Percentiles rank a stretch among this genome's conserved stretches.
These are phyloP conservation scores for Mesodorylaimus sp. DNA, from an alignment of 2,888 invertebrate species.

Conservation along the genomic window DNA sequence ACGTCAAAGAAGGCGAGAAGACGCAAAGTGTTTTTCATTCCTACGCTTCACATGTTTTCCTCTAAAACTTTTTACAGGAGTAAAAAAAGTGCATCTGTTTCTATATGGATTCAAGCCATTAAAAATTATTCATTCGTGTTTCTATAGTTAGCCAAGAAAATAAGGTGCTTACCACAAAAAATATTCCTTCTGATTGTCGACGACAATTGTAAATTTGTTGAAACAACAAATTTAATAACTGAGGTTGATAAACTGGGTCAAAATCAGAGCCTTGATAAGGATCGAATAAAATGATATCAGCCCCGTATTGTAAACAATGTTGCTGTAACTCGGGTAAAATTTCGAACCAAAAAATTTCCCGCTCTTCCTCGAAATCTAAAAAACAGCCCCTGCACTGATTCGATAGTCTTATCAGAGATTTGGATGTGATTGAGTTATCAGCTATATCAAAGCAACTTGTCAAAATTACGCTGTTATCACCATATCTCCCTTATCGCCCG, in stretches of 20 bases:
- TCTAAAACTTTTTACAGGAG: too few species aligned
- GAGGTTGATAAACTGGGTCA: constrained; percentile 5
- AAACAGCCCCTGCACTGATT: too few species aligned
- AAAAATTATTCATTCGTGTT: too few species aligned
- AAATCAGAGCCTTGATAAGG: constrained; percentile 26
- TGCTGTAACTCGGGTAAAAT: constrained; percentile 28
- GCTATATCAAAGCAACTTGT: too few species aligned
- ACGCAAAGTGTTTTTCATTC: not conserved
- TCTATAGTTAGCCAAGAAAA: too few species aligned
- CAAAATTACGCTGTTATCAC: too few species aligned
- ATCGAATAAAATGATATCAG: constrained; percentile 29
- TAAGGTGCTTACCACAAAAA: constrained; percentile 17
- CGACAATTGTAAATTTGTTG: constrained; percentile 14
- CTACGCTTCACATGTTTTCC: too few species aligned
- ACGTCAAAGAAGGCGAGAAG: not conserved
- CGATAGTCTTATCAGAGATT: too few species aligned
- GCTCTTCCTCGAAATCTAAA: constrained; percentile 24
- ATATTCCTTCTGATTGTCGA: constrained; percentile 13
- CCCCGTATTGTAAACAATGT: constrained; percentile 27
- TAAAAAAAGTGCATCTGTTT: too few species aligned
- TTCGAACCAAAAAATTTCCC: constrained; percentile 18
- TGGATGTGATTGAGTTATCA: too few species aligned
- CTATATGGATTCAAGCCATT: too few species aligned
- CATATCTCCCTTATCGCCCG: too few species aligned
- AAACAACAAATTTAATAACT: not conserved